A percentile compares a stretch with the other conserved stretches of the same genome.
Evolutionary conservation across 2,888 invertebrate species (phyloP).

Genomic region (Erebia ligea): DNA sequence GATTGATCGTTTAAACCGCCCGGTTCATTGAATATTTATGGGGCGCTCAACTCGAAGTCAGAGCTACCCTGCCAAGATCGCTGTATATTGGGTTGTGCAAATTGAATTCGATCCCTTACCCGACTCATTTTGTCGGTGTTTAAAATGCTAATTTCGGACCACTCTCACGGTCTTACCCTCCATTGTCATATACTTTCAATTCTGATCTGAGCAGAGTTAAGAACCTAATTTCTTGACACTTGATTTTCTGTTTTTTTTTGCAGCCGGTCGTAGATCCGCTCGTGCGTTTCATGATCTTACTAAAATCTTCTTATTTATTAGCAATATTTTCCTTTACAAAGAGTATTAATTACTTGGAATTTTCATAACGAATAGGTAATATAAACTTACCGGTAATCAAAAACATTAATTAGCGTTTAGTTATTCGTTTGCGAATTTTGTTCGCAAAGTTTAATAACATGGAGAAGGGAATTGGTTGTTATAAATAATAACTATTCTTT

Average conservation of each 20-base stretch:
- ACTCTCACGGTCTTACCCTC: conserved; percentile 9
- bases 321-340: too few relatives aligned
- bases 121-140: conserved; percentile 16
- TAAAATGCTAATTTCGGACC: conserved; percentile 17
- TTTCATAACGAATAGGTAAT: not conserved
- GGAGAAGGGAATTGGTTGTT: too few relatives aligned
- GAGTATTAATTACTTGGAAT: not conserved
- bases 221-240: conserved; percentile 6
- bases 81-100: conserved; percentile 54
- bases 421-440: too few relatives aligned
- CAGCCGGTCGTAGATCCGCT: not conserved
- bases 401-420: too few relatives aligned
- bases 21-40: conserved; percentile 71
- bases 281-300: not conserved
- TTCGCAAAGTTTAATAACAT: too few relatives aligned
- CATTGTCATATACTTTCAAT: conserved; percentile 8
- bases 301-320: not conserved
- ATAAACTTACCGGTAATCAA: not conserved
- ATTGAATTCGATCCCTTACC: conserved; percentile 47
- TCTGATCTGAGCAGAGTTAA: not conserved
- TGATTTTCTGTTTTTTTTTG: not conserved
- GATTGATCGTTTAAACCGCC: conserved; percentile 59
- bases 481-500: too few relatives aligned
- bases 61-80: conserved; percentile 41
- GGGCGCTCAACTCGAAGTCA: conserved; percentile 53